Percentiles rank a stretch among this genome's conserved stretches.
These are phyloP conservation scores for Eriocheir sinensis DNA, from an alignment of 1,140 invertebrate genomes.

Conservation along the genomic window DNA sequence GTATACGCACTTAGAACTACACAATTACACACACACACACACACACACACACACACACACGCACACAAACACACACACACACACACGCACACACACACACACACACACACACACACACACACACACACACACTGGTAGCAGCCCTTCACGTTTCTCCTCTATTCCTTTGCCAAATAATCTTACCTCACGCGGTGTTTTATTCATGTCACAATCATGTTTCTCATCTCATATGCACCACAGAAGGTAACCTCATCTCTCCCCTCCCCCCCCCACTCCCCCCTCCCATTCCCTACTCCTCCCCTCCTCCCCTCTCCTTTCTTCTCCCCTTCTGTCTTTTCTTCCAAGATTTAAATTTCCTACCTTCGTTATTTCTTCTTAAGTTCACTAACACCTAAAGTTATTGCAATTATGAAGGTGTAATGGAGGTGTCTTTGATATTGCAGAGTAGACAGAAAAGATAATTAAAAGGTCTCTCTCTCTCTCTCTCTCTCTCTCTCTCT, in stretches of 20 bases:
- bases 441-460: too few species aligned
- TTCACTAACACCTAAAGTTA: too few species aligned
- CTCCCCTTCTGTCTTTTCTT: neutral
- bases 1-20: too few species aligned
- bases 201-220: conserved; percentile 9
- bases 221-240: neutral
- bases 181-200: neutral
- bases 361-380: neutral
- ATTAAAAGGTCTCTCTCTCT: too few species aligned
- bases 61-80: neutral
- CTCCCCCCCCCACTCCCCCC: neutral
- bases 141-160: too few species aligned
- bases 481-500: neutral
- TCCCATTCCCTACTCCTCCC: neutral
- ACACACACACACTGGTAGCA: too few species aligned
- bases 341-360: too few species aligned
- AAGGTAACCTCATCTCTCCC: neutral
- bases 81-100: neutral
- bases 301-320: neutral
- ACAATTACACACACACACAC: too few species aligned
- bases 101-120: too few species aligned
- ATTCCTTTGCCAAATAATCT: neutral
- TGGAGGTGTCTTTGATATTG: too few species aligned
- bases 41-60: neutral
- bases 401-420: too few species aligned